phyloP scores from a whole-genome alignment of 2,797 vertebrate genomes.

The Euthynnus affinis region DNA sequence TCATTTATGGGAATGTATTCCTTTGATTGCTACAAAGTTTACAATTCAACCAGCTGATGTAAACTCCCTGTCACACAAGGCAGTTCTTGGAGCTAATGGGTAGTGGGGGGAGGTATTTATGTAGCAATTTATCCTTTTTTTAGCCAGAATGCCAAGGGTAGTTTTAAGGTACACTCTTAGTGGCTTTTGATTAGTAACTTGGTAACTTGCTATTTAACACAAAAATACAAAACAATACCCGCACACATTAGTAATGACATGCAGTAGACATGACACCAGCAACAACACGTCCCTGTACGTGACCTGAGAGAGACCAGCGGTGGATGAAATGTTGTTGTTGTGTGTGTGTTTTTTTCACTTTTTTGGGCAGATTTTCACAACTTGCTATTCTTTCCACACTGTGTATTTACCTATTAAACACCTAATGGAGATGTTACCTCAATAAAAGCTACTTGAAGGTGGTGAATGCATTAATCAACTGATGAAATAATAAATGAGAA shows the following conservation, averaged over 20 bases:
- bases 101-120: background rate
- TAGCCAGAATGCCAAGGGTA: background rate
- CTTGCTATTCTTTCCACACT: background rate
- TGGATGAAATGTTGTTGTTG: background rate
- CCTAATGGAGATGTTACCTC: background rate
- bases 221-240: too few species aligned
- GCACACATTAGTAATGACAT: background rate
- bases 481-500: slow-evolving; percentile 4
- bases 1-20: slow-evolving; percentile 12
- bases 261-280: background rate
- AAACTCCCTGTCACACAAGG: slow-evolving; percentile 10
- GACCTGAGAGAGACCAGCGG: background rate
- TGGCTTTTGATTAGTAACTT: background rate
- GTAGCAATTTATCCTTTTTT: too few species aligned
- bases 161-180: background rate
- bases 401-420: background rate
- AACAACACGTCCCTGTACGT: background rate
- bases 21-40: slow-evolving; percentile 2
- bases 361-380: background rate
- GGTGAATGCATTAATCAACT: slow-evolving; percentile 4
- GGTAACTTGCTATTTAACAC: background rate
- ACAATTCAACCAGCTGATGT: background rate
- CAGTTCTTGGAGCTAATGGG: background rate
- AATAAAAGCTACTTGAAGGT: slow-evolving; percentile 5
- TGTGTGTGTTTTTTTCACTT: background rate